Base-by-base conservation (phyloP, 2,888 invertebrate genomes). In the Macrophya alboannulata region DNA sequence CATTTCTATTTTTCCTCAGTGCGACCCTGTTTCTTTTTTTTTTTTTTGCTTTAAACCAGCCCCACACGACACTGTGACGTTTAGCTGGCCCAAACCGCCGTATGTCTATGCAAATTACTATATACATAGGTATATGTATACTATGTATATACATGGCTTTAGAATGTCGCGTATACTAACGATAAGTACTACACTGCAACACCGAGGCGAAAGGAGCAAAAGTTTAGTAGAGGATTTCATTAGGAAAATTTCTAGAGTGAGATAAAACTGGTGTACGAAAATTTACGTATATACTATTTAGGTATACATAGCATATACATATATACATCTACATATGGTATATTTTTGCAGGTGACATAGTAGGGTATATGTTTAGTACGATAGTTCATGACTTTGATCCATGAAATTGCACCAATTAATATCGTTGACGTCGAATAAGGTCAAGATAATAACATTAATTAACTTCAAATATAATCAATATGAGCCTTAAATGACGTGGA, bases 21-120 rank as follows among this genome's bases (percentile, higher is more conserved):
- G 1, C 31, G 3, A 31, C 31, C 31, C 31, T n/a, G 31, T 17
- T 6, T 55, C 21, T 25, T 12, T 62, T 62, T 10, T 25, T 10
- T 25, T 62, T 45, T 55, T 31, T 21, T 31, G 17, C 51, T 62
- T 51, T 43, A 48, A 55, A 55, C 71, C 37, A 71, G 31, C 31
- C 48, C 48, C 43, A 59, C 72, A 84, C 81, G 55, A 74, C 77
- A 84, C 81, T 37, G 51, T 79, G 77, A 77, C 68, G 31, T 83
- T 62, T 84, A 21, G 55, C 55, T 55, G 55, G 55, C n/a, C 55
- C 17, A 55, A 55, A 55, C 55, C 55, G n/a, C 55, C 55, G 31
- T 31, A 31, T 31, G 31, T 31, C n/a, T 55, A 55, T 55, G 55
- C 55, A n/a, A 55, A 55, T 55, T 55, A 55, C 55, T 55, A 55